Conservation (phyloP, 2,113 vertebrate genomes). For the Vidua macroura region DNA sequence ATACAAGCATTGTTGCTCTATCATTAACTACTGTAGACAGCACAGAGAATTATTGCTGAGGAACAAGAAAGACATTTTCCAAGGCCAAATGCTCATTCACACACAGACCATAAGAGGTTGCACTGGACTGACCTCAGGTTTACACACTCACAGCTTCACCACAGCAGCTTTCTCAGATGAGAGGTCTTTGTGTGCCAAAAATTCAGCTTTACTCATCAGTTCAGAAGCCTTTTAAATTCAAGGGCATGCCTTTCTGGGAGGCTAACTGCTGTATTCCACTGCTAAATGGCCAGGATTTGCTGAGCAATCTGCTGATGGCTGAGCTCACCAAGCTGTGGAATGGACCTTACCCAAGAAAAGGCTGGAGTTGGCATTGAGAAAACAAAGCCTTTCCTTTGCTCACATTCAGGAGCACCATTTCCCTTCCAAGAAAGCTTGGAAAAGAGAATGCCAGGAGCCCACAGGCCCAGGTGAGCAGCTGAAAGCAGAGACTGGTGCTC, state of each 20-base stretch:
- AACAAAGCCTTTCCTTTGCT: not conserved
- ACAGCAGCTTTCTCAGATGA: not conserved
- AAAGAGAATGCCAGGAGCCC: not conserved
- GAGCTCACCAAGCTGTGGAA: not conserved
- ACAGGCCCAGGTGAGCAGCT: not conserved
- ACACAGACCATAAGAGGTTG: not conserved
- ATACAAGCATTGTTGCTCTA: not conserved
- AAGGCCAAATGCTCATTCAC: not conserved
- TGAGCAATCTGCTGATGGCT: not conserved
- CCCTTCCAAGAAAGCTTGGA: conserved; percentile 2
- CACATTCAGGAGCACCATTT: not conserved
- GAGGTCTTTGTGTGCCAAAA: not conserved
- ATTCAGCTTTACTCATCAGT: not conserved
- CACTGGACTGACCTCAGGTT: not conserved
- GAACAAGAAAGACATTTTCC: not conserved
- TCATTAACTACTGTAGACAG: not conserved
- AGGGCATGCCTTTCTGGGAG: not conserved
- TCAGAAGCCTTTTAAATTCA: not conserved
- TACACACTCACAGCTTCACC: not conserved
- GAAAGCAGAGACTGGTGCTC: not conserved
- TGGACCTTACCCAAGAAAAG: not conserved
- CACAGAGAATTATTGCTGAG: not conserved
- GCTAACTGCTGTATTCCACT: not conserved
- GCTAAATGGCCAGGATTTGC: not conserved
- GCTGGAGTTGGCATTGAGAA: not conserved